phyloP scores from a whole-genome alignment of 2,113 vertebrate genomes.

The Hemicordylus capensis region DNA sequence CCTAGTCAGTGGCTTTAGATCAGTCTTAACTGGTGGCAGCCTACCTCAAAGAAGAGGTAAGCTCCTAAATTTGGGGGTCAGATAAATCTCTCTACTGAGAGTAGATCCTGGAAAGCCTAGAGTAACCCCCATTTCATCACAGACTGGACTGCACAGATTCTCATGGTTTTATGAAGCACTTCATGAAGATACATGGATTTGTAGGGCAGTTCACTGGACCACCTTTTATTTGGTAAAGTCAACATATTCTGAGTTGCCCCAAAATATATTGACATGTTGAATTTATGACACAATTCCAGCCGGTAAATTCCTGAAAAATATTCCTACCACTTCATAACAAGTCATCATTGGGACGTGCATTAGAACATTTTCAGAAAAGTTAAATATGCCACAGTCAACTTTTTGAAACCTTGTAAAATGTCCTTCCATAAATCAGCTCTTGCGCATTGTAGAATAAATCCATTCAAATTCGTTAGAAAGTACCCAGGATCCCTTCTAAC shows the following conservation, averaged over 20 bases:
- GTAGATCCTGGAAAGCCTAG: too few species aligned
- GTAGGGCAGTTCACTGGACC: not conserved
- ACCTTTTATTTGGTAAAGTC: not conserved
- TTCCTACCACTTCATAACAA: not conserved
- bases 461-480: slow-evolving; percentile 28
- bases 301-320: not conserved
- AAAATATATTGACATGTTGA: not conserved
- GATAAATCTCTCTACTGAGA: too few species aligned
- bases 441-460: not conserved
- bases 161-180: not conserved
- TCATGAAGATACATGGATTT: not conserved
- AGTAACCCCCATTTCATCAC: too few species aligned
- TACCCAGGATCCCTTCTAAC: slow-evolving; percentile 23
- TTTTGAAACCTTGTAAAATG: not conserved
- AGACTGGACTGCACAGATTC: not conserved
- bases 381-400: not conserved
- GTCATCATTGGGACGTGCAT: not conserved
- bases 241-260: not conserved
- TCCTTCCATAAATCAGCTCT: not conserved
- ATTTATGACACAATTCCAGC: not conserved
- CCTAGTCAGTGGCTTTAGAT: too few species aligned
- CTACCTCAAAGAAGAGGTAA: too few species aligned
- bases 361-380: not conserved
- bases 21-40: too few species aligned
- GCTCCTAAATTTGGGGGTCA: too few species aligned